These are phyloP conservation scores for Cerastis leucographa DNA, from an alignment of 2,888 invertebrate species.

Conservation along the genomic window DNA sequence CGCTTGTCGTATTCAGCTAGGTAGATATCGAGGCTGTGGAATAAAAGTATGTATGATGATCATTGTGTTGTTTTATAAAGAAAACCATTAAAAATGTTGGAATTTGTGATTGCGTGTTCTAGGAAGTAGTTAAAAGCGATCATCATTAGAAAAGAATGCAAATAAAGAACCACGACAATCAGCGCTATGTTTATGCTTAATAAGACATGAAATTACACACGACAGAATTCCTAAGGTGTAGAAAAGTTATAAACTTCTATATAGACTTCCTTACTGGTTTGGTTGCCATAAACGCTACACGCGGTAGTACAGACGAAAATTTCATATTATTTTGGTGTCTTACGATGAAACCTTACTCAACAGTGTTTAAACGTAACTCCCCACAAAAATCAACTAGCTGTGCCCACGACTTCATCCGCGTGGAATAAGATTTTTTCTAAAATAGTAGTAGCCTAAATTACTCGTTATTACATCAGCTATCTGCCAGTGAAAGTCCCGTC, in stretches of 20 bases:
- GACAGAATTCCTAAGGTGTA: neutral
- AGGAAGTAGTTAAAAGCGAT: neutral
- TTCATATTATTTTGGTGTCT: neutral
- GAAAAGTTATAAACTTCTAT: neutral
- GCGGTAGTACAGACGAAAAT: neutral
- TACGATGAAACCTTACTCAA: neutral
- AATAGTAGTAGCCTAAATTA: too few relatives aligned
- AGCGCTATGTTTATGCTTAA: neutral
- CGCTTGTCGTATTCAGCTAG: constrained; percentile 86
- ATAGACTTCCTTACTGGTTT: neutral
- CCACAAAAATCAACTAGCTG: too few relatives aligned
- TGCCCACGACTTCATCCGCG: too few relatives aligned
- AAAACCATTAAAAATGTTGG: neutral
- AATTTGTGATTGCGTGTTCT: neutral
- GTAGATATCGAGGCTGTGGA: constrained; percentile 80
- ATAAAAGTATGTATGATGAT: neutral
- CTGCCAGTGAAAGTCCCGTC: too few relatives aligned
- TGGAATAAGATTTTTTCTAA: too few relatives aligned
- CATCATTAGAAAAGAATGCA: neutral
- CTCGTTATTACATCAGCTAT: too few relatives aligned
- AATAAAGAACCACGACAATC: neutral
- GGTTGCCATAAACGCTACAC: too few relatives aligned
- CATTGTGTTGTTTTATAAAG: neutral
- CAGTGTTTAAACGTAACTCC: neutral
- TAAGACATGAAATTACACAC: neutral